phyloP scores from a whole-genome alignment of 2,113 vertebrate genomes.

The Oncorhynchus mykiss region DNA sequence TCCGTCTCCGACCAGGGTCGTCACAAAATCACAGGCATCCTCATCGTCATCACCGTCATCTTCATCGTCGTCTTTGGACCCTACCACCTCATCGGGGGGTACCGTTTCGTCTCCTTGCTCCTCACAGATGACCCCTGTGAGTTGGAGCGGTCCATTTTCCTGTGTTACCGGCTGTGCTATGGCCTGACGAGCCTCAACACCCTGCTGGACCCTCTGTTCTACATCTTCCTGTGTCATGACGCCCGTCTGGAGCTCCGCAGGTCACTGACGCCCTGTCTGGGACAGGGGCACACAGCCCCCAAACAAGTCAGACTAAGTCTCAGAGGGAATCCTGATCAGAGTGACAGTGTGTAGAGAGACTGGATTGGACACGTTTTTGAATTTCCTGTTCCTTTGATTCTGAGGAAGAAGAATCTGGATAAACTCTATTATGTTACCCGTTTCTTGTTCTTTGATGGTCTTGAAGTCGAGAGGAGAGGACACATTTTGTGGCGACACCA shows the following conservation, averaged over 20 bases:
- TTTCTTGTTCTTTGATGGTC: background rate
- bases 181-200: conserved; percentile 79
- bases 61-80: conserved; percentile 76
- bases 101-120: conserved; percentile 72
- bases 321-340: conserved; percentile 23
- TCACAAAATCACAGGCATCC: conserved; percentile 73
- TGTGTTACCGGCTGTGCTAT: conserved; percentile 73
- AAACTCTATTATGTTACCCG: background rate
- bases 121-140: conserved; percentile 62
- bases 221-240: conserved; percentile 75
- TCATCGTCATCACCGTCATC: conserved; percentile 74
- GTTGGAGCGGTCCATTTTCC: conserved; percentile 71
- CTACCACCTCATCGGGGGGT: conserved; percentile 75
- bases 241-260: conserved; percentile 69
- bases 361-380: conserved; percentile 5
- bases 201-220: conserved; percentile 76
- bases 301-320: conserved; percentile 33
- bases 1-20: conserved; percentile 70
- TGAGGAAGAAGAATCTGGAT: background rate
- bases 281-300: conserved; percentile 18
- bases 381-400: background rate
- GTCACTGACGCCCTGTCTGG: conserved; percentile 63
- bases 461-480: no score
- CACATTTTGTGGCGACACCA: no score
- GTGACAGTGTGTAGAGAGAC: conserved; percentile 8